phyloP scores from a whole-genome alignment of 2,888 invertebrate genomes.

The Ephialtes manifestator region DNA sequence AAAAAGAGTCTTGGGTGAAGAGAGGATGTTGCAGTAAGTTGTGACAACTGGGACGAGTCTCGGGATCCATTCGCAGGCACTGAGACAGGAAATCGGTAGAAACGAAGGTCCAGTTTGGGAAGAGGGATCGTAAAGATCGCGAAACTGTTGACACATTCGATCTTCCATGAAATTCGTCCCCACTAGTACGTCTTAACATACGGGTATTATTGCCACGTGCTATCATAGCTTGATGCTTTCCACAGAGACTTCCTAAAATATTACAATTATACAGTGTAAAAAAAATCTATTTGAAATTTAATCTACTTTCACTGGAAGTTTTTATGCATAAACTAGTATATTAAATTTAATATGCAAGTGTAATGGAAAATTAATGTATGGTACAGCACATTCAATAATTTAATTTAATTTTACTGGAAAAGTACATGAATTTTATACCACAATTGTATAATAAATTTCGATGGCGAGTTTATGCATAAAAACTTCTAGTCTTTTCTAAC shows the following conservation, averaged over 20 bases:
- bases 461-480: too few species aligned
- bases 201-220: slow-evolving; percentile 75
- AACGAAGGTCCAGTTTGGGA: slow-evolving; percentile 84
- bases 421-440: too few species aligned
- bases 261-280: too few species aligned
- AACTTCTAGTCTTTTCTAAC: too few species aligned
- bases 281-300: too few species aligned
- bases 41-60: slow-evolving; percentile 88
- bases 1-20: slow-evolving; percentile 90
- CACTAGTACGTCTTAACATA: slow-evolving; percentile 81
- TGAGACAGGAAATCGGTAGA: slow-evolving; percentile 87
- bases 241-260: slow-evolving; percentile 75
- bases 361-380: too few species aligned
- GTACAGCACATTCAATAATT: too few species aligned
- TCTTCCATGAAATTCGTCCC: slow-evolving; percentile 71
- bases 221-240: slow-evolving; percentile 78
- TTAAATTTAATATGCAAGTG: too few species aligned
- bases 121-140: slow-evolving; percentile 82
- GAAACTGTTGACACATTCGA: slow-evolving; percentile 70
- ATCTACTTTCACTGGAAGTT: too few species aligned
- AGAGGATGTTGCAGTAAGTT: slow-evolving; percentile 90
- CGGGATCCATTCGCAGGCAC: slow-evolving; percentile 89
- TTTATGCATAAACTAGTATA: too few species aligned
- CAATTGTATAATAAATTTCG: too few species aligned
- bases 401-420: too few species aligned